Base-by-base conservation (phyloP, 1,140 invertebrate genomes). In the Pomacea maculata region DNA sequence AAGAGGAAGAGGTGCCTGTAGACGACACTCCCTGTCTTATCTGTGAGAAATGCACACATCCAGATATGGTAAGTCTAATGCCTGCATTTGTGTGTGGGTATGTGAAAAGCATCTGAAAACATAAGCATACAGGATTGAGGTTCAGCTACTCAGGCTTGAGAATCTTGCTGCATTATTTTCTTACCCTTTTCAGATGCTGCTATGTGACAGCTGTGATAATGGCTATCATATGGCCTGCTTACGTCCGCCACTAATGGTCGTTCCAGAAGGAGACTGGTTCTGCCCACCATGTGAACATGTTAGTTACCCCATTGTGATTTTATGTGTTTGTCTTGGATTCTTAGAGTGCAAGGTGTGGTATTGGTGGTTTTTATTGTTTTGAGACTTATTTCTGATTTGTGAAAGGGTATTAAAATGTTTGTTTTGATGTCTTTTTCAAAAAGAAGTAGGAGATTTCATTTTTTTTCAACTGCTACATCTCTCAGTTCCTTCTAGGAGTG, bases 251-350 rank as follows among this genome's bases (percentile, higher is more conserved):
- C 92, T 99, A 12, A 95, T 98, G 91, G 93, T 97, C 2, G 96
- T 99, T 87, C 98, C 98, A 10, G 97, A 98, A 89, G 97, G 97
- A 34, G 96, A 98, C 89, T 99, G 98, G 98, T 97, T 95, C 91
- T 99, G 98, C 91, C 97, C 97, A 71, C 96, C 96, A 0, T 99
- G 98, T 92, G 95, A 97, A 90, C 97, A 98, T 91, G 93, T 93
- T 87, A 91, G 92, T 88, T 61, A 61, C 57, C 15, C 9, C 15
- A 61, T 61, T 61, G 57, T 45, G 2, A 15, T 21, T 52, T 25
- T 34, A 21, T 75, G 52, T n/a, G 15, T 52, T 45, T 75, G 29
- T 34, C 25, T 34, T 15, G 29, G 54, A 52, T 75, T 34, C 73
- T 15, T 25, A 14, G 7, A 21, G 54, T 78, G 63, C 12, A 45